Conservation (phyloP, 2,797 vertebrate species). For the Podarcis siculus region DNA sequence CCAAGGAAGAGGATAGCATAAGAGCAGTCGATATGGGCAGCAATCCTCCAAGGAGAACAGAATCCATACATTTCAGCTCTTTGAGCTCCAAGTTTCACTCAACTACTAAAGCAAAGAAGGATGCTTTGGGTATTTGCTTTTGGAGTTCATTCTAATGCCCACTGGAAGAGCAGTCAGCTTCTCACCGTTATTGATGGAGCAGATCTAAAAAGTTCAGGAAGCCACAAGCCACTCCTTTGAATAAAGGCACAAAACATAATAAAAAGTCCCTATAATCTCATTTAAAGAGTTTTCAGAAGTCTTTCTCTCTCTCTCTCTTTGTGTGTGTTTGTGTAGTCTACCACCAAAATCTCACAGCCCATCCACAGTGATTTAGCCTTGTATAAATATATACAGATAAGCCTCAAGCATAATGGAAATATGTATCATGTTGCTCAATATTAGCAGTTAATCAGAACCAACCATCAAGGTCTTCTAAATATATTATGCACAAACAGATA, state of each 20-base stretch:
- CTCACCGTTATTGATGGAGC: no score
- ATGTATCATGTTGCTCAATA: no score
- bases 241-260: not conserved
- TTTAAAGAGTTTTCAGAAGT: not conserved
- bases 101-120: conserved; percentile 13
- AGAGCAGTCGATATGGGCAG: conserved; percentile 2
- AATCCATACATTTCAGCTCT: not conserved
- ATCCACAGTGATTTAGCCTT: not conserved
- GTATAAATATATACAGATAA: not conserved
- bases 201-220: not conserved
- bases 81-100: not conserved
- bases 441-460: not conserved
- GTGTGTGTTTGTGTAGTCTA: not conserved
- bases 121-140: not conserved
- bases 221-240: not conserved
- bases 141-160: not conserved
- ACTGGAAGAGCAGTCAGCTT: not conserved
- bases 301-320: no score
- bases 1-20: not conserved
- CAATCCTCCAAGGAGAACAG: not conserved
- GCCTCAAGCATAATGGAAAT: not conserved
- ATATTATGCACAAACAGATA: no score
- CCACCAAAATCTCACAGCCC: not conserved
- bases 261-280: not conserved
- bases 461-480: no score